Evolutionary conservation across 2,888 invertebrate genomes (phyloP).

Genomic region (Pardosa pseudoannulata): DNA sequence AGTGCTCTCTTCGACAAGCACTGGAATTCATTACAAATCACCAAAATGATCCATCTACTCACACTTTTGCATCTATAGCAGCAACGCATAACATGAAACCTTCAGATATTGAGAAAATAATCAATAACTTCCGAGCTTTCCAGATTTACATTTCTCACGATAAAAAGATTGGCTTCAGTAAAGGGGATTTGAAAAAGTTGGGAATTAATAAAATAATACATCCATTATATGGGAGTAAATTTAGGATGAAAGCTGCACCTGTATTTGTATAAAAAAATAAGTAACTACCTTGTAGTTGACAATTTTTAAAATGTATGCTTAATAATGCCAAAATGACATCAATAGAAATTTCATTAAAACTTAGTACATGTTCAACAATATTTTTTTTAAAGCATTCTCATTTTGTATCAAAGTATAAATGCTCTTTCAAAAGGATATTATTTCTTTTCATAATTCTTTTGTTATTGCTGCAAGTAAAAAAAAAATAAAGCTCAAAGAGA

Average conservation of each 20-base stretch:
- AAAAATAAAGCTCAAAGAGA: too few relatives aligned
- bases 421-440: too few relatives aligned
- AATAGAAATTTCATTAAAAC: too few relatives aligned
- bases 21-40: conserved; percentile 57
- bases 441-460: too few relatives aligned
- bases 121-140: conserved; percentile 42
- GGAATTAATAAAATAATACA: conserved; percentile 34
- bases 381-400: too few relatives aligned
- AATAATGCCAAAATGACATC: too few relatives aligned
- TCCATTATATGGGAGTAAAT: conserved; percentile 27
- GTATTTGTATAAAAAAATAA: background rate
- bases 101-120: conserved; percentile 37
- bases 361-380: too few relatives aligned
- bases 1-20: conserved; percentile 46
- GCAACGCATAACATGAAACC: conserved; percentile 33
- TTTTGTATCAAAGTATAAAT: too few relatives aligned
- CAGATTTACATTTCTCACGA: conserved; percentile 32
- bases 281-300: too few relatives aligned
- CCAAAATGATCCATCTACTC: conserved; percentile 35
- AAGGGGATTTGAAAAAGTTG: conserved; percentile 6
- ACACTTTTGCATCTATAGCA: conserved; percentile 37
- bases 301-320: too few relatives aligned
- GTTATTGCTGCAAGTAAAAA: too few relatives aligned
- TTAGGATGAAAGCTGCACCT: conserved; percentile 22
- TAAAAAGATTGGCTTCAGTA: background rate